Evolutionary conservation across 1,140 invertebrate genomes (phyloP).

Genomic region (Agrypnia vestita): DNA sequence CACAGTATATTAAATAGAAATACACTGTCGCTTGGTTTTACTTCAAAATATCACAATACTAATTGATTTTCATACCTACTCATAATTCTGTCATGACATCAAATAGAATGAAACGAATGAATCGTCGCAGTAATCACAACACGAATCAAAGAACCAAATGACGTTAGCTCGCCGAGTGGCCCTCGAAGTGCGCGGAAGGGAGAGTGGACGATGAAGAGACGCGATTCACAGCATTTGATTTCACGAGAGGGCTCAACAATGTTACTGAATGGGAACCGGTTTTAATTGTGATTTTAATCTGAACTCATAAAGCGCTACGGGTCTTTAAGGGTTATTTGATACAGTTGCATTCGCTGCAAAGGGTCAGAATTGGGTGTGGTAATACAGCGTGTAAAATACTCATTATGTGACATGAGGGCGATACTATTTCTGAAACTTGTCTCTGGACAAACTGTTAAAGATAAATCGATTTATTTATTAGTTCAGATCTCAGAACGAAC

Average conservation of each 20-base stretch:
- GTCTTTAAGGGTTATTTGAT: constrained; percentile 24
- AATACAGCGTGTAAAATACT: constrained; percentile 18
- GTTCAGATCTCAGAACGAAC: too few species aligned
- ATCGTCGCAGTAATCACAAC: too few species aligned
- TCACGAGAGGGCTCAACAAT: constrained; percentile 29
- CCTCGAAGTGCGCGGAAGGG: not conserved
- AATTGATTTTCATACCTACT: too few species aligned
- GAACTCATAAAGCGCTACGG: constrained; percentile 22
- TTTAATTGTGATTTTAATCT: constrained; percentile 43
- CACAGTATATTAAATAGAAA: too few species aligned
- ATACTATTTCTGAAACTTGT: not conserved
- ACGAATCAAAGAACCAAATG: too few species aligned
- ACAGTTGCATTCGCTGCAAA: constrained; percentile 14
- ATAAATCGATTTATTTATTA: too few species aligned
- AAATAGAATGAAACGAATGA: too few species aligned
- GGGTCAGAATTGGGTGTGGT: constrained; percentile 7
- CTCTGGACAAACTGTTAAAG: too few species aligned
- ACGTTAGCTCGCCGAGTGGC: too few species aligned
- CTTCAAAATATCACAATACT: too few species aligned
- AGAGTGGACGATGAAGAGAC: constrained; percentile 19
- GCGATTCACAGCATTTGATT: constrained; percentile 47
- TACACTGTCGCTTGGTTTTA: too few species aligned
- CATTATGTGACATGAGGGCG: not conserved
- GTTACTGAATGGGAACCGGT: constrained; percentile 33
- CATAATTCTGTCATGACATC: too few species aligned